These are phyloP conservation scores for Lepus townsendii DNA, from an alignment of 2,797 vertebrate species.

Conservation along the genomic window DNA sequence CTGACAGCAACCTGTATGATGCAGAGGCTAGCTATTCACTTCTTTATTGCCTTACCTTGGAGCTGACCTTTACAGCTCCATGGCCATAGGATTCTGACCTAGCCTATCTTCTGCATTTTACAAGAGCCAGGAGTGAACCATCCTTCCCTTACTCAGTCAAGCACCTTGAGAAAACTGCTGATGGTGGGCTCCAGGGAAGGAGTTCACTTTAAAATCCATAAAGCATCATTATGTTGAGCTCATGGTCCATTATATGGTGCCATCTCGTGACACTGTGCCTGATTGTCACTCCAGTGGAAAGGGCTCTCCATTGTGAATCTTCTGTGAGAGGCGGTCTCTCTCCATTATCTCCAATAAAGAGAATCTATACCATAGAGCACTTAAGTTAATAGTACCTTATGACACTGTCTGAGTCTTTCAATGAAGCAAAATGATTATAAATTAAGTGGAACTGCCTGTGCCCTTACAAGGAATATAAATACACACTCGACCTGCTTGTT, in stretches of 20 bases:
- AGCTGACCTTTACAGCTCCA: not conserved
- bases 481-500: not conserved
- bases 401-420: slow-evolving; percentile 42
- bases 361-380: slow-evolving; percentile 18
- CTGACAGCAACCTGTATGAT: not conserved
- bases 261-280: slow-evolving; percentile 7
- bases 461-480: not conserved
- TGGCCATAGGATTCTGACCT: not conserved
- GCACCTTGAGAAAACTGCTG: slow-evolving; percentile 10
- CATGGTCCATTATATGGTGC: slow-evolving; percentile 57
- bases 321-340: not conserved
- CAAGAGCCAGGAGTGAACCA: not conserved
- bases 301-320: slow-evolving; percentile 26
- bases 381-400: slow-evolving; percentile 60
- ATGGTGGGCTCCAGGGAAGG: slow-evolving; percentile 3
- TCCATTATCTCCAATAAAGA: slow-evolving; percentile 58
- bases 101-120: not conserved
- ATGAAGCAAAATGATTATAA: slow-evolving; percentile 58
- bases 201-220: slow-evolving; percentile 62
- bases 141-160: not conserved
- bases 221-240: slow-evolving; percentile 56
- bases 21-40: too few relatives aligned
- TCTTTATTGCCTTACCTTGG: not conserved
- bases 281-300: slow-evolving; percentile 12
- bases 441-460: slow-evolving; percentile 42